Conservation (phyloP, 2,797 vertebrate genomes). For the Eulemur mongoz region DNA sequence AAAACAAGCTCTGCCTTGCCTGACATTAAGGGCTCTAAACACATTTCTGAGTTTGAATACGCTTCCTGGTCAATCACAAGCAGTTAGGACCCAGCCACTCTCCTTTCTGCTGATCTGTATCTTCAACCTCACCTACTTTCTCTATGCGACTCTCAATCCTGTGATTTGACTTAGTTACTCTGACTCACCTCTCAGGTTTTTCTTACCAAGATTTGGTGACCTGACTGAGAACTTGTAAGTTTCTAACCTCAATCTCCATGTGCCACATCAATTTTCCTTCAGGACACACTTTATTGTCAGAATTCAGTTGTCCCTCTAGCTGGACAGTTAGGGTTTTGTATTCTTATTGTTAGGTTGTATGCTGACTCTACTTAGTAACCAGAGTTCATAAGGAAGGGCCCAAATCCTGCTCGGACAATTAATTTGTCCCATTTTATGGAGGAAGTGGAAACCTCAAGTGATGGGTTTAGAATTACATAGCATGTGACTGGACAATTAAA, state of each 20-base stretch:
- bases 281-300: neutral
- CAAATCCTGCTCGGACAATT: neutral
- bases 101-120: neutral
- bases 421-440: neutral
- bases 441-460: neutral
- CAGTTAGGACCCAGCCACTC: neutral
- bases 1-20: neutral
- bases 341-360: neutral
- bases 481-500: neutral
- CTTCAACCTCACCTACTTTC: neutral
- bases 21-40: neutral
- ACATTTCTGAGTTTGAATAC: neutral
- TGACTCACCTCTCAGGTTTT: neutral
- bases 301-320: neutral
- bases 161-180: neutral
- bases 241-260: neutral
- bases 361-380: neutral
- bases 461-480: neutral
- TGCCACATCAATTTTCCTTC: neutral
- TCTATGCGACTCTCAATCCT: neutral
- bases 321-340: neutral
- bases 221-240: neutral
- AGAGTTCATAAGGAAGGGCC: neutral
- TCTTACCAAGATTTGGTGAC: neutral
- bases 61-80: neutral